phyloP scores from a whole-genome alignment of 2,888 invertebrate genomes.

The Galeopsomyia nigrocyanea region DNA sequence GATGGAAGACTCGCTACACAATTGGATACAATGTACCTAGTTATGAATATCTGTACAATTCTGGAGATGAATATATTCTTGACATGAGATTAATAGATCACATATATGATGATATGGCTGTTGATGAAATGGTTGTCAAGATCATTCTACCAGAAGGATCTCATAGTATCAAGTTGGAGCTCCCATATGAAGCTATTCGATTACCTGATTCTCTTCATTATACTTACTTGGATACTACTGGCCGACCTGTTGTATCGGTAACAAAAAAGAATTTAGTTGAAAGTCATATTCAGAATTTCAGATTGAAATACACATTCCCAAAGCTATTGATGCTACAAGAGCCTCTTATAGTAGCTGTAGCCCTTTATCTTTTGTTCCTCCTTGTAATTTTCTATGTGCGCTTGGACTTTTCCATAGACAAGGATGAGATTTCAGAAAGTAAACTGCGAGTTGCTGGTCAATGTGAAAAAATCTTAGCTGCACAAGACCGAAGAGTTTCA shows the following conservation, averaged over 20 bases:
- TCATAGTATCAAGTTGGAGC: slow-evolving; percentile 82
- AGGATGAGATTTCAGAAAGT: slow-evolving; percentile 74
- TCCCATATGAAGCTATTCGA: slow-evolving; percentile 86
- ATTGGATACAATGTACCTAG: slow-evolving; percentile 98
- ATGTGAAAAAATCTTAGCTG: slow-evolving; percentile 72
- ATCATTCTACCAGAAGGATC: slow-evolving; percentile 96
- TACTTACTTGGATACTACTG: slow-evolving; percentile 96
- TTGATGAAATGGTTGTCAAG: slow-evolving; percentile 89
- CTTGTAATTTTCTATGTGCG: slow-evolving; percentile 94
- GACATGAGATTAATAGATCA: slow-evolving; percentile 97
- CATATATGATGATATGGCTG: slow-evolving; percentile 95
- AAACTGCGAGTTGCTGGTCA: slow-evolving; percentile 68
- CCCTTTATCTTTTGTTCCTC: slow-evolving; percentile 91
- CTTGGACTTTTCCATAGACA: slow-evolving; percentile 94
- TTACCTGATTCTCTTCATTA: slow-evolving; percentile 83
- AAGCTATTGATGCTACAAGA: slow-evolving; percentile 91
- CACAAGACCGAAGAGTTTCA: slow-evolving; percentile 74
- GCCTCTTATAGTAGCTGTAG: slow-evolving; percentile 89
- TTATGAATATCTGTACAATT: slow-evolving; percentile 92
- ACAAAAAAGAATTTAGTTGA: slow-evolving; percentile 91
- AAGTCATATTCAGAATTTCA: slow-evolving; percentile 96
- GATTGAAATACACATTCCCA: slow-evolving; percentile 90
- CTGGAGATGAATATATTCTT: slow-evolving; percentile 84
- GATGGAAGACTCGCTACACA: slow-evolving; percentile 98
- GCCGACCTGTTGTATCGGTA: slow-evolving; percentile 89